Conservation (phyloP, 2,113 vertebrate species). For the Murina feae region DNA sequence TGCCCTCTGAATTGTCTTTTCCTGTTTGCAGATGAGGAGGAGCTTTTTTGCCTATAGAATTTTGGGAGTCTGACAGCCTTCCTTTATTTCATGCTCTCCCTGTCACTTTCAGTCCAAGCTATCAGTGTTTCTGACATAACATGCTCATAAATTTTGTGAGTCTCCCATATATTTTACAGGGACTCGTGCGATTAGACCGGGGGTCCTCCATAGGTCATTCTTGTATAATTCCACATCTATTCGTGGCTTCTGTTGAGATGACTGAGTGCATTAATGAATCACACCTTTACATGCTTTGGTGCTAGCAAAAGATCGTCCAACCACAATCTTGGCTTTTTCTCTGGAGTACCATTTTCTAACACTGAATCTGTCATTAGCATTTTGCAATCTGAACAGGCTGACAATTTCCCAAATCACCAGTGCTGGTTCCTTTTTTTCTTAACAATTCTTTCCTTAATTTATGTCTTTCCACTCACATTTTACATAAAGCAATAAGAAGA, state of each 20-base stretch:
- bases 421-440: not conserved
- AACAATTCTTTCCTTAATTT: not conserved
- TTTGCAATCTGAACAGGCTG: not conserved
- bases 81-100: not conserved
- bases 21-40: not conserved
- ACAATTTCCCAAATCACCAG: not conserved
- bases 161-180: not conserved
- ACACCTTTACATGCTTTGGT: not conserved
- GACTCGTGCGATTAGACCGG: not conserved
- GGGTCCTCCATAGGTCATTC: not conserved
- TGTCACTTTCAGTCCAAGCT: not conserved
- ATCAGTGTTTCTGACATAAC: not conserved
- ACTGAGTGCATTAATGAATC: not conserved
- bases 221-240: not conserved
- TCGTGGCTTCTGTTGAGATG: not conserved
- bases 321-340: not conserved
- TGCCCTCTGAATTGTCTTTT: not conserved
- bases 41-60: not conserved
- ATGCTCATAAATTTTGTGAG: not conserved
- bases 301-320: not conserved
- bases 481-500: slow-evolving; percentile 1
- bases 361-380: not conserved
- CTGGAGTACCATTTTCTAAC: not conserved
- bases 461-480: slow-evolving; percentile 7
- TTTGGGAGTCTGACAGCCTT: not conserved